Evolutionary conservation across 2,888 invertebrate species (phyloP).

Genomic region (Oxycera nigricornis): DNA sequence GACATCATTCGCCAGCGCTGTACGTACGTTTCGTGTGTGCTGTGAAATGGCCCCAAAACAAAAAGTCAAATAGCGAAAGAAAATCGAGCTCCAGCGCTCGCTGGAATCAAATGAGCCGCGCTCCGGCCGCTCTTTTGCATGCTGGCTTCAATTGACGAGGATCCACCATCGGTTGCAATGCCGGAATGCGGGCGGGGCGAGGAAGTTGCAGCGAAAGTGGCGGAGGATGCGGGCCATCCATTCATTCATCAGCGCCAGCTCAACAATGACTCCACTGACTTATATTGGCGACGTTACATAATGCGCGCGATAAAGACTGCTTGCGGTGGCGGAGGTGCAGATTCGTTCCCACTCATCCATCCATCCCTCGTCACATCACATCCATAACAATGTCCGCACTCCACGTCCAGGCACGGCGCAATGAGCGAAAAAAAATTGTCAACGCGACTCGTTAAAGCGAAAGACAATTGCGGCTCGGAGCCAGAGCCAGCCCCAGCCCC

Average conservation of each 20-base stretch:
- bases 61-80: conserved; percentile 3
- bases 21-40: not conserved
- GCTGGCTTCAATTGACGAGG: conserved; percentile 5
- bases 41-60: conserved; percentile 5
- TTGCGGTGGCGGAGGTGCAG: not conserved
- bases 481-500: conserved; percentile 17
- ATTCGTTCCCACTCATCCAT: not conserved
- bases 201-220: not conserved
- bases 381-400: not conserved
- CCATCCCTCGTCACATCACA: not conserved
- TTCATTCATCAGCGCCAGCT: conserved; percentile 30
- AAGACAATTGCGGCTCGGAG: not conserved
- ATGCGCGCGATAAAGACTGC: conserved; percentile 1
- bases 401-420: not conserved
- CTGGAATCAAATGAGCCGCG: conserved; percentile 19
- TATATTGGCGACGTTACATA: conserved; percentile 34
- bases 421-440: not conserved
- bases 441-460: not conserved
- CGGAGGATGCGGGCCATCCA: no score
- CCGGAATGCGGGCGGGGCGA: not conserved
- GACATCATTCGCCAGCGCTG: conserved; percentile 35
- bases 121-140: conserved; percentile 6
- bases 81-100: conserved; percentile 28
- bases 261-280: conserved; percentile 35
- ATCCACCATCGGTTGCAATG: no score